Conservation (phyloP, 1,140 invertebrate species). For the Batillaria attramentaria region DNA sequence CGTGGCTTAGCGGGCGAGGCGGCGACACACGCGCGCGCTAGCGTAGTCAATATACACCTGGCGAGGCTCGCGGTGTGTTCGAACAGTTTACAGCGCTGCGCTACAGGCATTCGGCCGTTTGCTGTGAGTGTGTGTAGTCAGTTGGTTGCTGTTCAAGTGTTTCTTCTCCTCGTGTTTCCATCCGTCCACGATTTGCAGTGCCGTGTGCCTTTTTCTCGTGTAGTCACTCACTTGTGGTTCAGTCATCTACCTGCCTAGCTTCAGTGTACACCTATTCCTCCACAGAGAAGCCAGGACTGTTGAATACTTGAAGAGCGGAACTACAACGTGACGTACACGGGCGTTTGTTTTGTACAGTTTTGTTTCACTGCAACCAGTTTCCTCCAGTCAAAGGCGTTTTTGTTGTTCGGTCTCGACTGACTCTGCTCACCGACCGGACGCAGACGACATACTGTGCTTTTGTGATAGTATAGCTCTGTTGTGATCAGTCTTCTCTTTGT, state of each 20-base stretch:
- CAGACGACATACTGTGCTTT: too few relatives aligned
- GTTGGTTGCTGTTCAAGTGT: background rate
- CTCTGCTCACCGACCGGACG: too few relatives aligned
- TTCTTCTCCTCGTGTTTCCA: background rate
- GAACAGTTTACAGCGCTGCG: background rate
- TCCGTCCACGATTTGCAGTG: too few relatives aligned
- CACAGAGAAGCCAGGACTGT: too few relatives aligned
- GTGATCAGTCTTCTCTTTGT: too few relatives aligned
- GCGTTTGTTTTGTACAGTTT: too few relatives aligned
- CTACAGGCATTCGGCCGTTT: background rate
- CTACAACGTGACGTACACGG: too few relatives aligned
- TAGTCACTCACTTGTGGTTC: background rate
- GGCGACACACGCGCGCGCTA: background rate
- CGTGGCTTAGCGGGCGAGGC: background rate
- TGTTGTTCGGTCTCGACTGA: too few relatives aligned
- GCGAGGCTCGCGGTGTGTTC: background rate
- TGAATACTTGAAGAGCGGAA: too few relatives aligned
- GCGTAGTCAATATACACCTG: background rate
- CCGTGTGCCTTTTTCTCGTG: background rate
- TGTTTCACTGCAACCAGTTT: too few relatives aligned
- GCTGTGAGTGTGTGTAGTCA: slow-evolving; percentile 20
- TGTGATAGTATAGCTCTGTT: too few relatives aligned
- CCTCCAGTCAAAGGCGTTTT: too few relatives aligned
- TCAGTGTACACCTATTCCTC: background rate
- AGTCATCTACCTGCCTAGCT: background rate